phyloP scores from a whole-genome alignment of 2,113 vertebrate species.

The Proteles cristata region DNA sequence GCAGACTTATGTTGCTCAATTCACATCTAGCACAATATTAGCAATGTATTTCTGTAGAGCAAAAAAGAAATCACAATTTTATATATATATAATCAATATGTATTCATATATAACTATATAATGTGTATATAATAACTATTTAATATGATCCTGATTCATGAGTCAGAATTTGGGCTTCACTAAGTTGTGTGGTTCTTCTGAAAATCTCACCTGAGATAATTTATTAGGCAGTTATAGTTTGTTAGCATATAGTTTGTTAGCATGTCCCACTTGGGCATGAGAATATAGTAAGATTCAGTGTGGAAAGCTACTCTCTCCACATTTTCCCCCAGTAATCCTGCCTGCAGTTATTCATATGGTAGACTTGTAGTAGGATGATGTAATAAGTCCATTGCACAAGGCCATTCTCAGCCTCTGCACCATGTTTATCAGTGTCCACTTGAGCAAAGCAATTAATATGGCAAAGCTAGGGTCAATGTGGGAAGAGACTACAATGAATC shows the following conservation, averaged over 20 bases:
- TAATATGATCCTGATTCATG: background rate
- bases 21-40: background rate
- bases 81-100: too few relatives aligned
- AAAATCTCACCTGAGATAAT: background rate
- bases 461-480: background rate
- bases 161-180: background rate
- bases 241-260: background rate
- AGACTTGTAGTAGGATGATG: background rate
- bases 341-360: background rate
- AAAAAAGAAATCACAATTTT: background rate
- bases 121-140: background rate
- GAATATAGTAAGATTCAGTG: background rate
- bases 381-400: background rate
- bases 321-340: background rate
- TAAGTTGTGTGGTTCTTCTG: background rate
- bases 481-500: background rate
- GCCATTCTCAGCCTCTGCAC: background rate
- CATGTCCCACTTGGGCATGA: background rate
- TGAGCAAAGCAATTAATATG: background rate
- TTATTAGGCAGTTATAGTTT: background rate
- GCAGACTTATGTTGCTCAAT: background rate
- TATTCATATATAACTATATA: too few relatives aligned
- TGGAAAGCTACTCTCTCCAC: background rate
- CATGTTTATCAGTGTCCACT: background rate
- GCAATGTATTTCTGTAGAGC: background rate